Evolutionary conservation across 2,113 vertebrate genomes (phyloP), one percentile per base, ranked within the genome.

Genomic region (Antechinus stuartii): DNA sequence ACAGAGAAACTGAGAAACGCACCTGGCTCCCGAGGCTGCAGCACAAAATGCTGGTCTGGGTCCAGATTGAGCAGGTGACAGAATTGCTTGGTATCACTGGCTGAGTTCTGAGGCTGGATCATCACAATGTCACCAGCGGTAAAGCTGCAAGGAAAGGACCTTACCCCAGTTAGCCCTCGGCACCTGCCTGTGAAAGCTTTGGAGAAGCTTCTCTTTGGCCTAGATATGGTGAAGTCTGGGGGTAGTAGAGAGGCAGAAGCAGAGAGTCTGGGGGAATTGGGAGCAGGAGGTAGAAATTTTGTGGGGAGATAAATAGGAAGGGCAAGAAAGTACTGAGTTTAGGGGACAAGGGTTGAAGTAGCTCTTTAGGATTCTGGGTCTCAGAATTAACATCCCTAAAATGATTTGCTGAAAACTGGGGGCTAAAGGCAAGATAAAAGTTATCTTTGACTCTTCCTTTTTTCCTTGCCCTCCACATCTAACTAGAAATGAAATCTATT

Each of bases 41-140:
- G 98, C 2, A 97, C 95, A 68, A 99, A 99, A 26, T 0, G 24
- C 53, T 95, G 97, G 10, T 98, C 98, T 0, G 99, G 99, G 56
- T 99, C 98, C 93, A 99, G 98, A 91, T 94, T 90, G 94, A 99
- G 98, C 1, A 99, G 98, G 42, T 98, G 97, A 95, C 99, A 99
- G 98, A 99, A 99, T 49, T 98, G 98, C 94, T 99, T 96, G 23
- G 99, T 98, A 0, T 99, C 99, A 9, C 99, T 96, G 0, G 94
- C 94, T 0, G 98, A 47, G 76, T 99, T 99, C 95, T 98, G 96
- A 0, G 99, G 99, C 95, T 96, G 98, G 96, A 99, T 99, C 98
- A 99, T 99, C 94, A 99, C 99, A 76, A 99, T 98, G 0, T 99
- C 99, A 0, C 99, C 99, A 0, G 99, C 99, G 0, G 91, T 89